These are phyloP conservation scores for Pheucticus melanocephalus DNA, from an alignment of 2,113 vertebrate species.

Conservation along the genomic window DNA sequence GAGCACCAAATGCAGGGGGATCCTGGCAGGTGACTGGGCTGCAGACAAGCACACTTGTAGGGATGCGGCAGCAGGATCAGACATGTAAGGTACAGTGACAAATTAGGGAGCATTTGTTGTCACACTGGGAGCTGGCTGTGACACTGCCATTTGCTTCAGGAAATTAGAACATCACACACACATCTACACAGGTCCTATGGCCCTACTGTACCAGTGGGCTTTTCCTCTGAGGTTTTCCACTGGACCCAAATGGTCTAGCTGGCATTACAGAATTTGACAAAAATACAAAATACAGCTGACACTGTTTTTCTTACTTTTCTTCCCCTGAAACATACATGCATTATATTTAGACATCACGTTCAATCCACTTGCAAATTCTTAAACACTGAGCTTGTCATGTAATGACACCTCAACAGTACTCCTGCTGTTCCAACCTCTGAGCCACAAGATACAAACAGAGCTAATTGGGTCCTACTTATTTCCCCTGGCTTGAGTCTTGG, in stretches of 20 bases:
- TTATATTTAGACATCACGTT: neutral
- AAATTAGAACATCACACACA: neutral
- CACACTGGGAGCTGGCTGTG: neutral
- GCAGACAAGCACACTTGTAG: rapidly evolving
- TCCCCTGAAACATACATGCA: neutral
- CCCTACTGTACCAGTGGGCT: neutral
- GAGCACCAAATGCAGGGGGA: neutral
- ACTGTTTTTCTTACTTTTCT: neutral
- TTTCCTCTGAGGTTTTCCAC: neutral
- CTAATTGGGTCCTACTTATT: neutral
- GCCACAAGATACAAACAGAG: neutral
- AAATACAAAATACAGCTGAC: neutral
- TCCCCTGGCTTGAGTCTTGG: neutral
- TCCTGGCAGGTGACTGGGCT: neutral
- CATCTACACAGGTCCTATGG: neutral
- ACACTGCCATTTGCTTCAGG: neutral
- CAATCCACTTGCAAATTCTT: neutral
- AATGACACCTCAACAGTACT: neutral
- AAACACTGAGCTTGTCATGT: neutral
- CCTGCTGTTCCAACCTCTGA: neutral
- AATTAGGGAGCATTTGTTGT: neutral
- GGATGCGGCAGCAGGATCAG: neutral
- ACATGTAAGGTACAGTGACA: neutral
- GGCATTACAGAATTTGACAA: neutral
- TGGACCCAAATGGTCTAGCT: neutral